Evolutionary conservation across 2,797 vertebrate genomes (phyloP).

Genomic region (Squalus acanthias): DNA sequence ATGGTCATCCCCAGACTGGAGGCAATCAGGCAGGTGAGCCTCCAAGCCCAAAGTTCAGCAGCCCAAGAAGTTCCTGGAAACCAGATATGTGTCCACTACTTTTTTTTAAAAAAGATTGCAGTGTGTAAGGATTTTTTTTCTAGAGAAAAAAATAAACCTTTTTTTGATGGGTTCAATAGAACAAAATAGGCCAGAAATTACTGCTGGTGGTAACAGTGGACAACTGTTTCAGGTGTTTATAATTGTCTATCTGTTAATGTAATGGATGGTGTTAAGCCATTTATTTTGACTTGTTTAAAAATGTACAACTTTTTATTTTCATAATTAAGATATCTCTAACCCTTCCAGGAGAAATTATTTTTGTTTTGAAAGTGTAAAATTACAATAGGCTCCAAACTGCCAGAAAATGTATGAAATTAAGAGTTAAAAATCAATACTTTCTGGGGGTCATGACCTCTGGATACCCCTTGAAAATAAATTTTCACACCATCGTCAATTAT

Average conservation of each 20-base stretch:
- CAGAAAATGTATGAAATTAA: not conserved
- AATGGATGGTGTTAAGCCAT: not conserved
- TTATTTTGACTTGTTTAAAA: not conserved
- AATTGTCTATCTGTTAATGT: not conserved
- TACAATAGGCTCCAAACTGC: not conserved
- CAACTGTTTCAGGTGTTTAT: not conserved
- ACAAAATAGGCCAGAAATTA: not conserved
- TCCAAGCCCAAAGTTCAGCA: not conserved
- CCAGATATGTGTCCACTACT: not conserved
- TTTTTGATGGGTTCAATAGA: not conserved
- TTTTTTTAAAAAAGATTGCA: not conserved
- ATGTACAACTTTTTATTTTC: not conserved
- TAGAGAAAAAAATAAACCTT: not conserved
- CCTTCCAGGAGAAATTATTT: not conserved
- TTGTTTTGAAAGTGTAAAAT: not conserved
- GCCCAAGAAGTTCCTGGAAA: not conserved
- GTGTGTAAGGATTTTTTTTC: not conserved
- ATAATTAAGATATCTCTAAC: not conserved
- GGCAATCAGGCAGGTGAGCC: not conserved
- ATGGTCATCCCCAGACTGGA: not conserved
- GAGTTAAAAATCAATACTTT: not conserved
- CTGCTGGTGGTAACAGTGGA: not conserved
- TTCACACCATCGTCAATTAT: not conserved
- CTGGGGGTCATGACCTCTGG: not conserved
- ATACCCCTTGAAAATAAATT: not conserved